Conservation (phyloP, 1,140 invertebrate genomes). For the Drosophila takahashii region DNA sequence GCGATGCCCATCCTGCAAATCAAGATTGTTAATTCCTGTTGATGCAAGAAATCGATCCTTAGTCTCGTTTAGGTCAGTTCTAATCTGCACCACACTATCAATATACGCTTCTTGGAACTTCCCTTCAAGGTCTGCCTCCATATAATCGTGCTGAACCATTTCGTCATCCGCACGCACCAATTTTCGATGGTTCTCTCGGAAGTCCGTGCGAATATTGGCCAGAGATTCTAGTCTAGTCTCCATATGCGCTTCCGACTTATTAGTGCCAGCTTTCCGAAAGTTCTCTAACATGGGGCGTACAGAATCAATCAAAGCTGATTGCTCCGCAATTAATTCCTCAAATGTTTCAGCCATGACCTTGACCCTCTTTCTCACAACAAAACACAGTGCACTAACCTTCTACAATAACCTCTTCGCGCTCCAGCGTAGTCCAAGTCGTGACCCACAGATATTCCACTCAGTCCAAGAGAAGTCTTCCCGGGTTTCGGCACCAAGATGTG, state of each 20-base stretch:
- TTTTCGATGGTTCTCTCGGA: too few species aligned
- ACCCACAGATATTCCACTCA: neutral
- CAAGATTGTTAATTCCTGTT: too few species aligned
- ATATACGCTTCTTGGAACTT: too few species aligned
- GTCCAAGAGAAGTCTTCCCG: too few species aligned
- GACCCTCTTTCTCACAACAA: slow-evolving; percentile 1
- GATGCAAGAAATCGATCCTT: too few species aligned
- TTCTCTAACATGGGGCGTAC: neutral
- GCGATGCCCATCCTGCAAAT: too few species aligned
- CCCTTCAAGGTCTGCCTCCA: neutral
- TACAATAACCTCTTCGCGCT: neutral
- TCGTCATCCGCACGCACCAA: neutral
- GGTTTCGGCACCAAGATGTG: too few species aligned
- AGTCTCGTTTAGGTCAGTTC: too few species aligned
- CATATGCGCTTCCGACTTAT: neutral
- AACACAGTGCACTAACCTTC: neutral
- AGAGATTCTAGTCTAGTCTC: neutral
- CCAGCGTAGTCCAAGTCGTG: neutral
- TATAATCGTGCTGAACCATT: neutral
- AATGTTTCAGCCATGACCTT: neutral
- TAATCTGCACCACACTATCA: too few species aligned
- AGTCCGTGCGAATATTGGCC: neutral
- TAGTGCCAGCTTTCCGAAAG: neutral
- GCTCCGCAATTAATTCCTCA: neutral
- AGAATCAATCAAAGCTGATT: neutral